These are phyloP conservation scores for Antennarius striatus DNA, from an alignment of 2,113 vertebrate genomes.

Conservation along the genomic window DNA sequence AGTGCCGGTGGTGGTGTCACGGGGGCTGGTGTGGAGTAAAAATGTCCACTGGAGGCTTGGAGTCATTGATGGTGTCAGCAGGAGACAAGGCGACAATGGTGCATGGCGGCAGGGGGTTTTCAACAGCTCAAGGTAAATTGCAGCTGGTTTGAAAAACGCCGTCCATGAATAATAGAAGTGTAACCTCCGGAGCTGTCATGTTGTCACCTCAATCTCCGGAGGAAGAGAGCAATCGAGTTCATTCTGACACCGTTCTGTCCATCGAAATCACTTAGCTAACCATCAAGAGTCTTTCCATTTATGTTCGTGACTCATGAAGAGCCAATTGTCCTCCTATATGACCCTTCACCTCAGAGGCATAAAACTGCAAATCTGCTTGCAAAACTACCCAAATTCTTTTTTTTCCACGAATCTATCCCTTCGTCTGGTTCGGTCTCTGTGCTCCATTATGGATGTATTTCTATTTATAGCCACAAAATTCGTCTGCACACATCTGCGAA, in stretches of 20 bases:
- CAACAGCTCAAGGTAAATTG: constrained; percentile 39
- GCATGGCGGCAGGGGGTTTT: too few relatives aligned
- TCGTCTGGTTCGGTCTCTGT: too few relatives aligned
- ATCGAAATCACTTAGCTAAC: not conserved
- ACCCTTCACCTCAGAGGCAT: constrained; percentile 21
- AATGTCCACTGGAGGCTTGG: constrained; percentile 37
- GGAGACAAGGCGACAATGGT: constrained; percentile 21
- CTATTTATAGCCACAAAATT: too few relatives aligned
- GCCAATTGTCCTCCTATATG: constrained; percentile 14
- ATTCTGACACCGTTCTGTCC: constrained; percentile 4
- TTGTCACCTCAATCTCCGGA: constrained; percentile 4
- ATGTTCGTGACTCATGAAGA: constrained; percentile 15
- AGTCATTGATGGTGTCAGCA: constrained; percentile 38
- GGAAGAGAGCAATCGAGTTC: constrained; percentile 2
- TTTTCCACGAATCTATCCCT: too few relatives aligned
- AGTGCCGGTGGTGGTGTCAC: constrained; percentile 5
- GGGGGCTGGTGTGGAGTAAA: constrained; percentile 25
- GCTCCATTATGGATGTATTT: too few relatives aligned
- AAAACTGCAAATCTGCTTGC: too few relatives aligned
- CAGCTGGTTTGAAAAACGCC: constrained; percentile 10
- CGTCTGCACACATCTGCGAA: too few relatives aligned
- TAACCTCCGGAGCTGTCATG: not conserved
- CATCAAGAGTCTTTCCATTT: not conserved
- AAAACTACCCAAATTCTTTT: too few relatives aligned
- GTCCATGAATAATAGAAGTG: constrained; percentile 13